Percentiles rank a stretch among this genome's conserved stretches.
Evolutionary conservation across 2,888 invertebrate genomes (phyloP).

Genomic region (Rhabditoides inermis): DNA sequence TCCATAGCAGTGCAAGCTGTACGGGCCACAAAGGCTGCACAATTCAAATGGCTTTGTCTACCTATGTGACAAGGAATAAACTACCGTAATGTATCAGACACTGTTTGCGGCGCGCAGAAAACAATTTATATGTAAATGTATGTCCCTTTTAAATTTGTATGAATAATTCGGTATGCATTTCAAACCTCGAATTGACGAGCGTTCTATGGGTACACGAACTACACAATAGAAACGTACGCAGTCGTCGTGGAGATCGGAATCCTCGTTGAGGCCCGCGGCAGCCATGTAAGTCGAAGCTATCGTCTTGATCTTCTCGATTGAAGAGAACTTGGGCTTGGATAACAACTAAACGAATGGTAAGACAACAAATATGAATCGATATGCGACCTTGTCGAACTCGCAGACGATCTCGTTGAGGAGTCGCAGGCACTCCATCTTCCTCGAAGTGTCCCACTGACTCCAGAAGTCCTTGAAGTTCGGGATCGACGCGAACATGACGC

Average conservation of each 20-base stretch:
- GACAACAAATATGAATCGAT: constrained; percentile 7
- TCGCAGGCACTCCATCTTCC: constrained; percentile 84
- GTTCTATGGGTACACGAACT: no score
- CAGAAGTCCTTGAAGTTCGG: constrained; percentile 69
- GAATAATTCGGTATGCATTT: no score
- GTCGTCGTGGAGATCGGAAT: constrained; percentile 36
- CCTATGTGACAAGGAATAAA: no score
- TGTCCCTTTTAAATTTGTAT: no score
- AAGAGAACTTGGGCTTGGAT: constrained; percentile 83
- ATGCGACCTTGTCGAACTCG: constrained; percentile 82
- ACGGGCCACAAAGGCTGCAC: no score
- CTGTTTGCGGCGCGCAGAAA: no score
- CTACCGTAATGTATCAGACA: no score
- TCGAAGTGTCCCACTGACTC: constrained; percentile 69
- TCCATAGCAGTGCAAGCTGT: no score
- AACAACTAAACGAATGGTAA: constrained; percentile 63
- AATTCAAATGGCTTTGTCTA: no score
- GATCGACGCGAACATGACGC: constrained; percentile 96
- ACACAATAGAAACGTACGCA: no score
- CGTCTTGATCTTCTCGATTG: constrained; percentile 95
- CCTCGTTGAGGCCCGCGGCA: constrained; percentile 70
- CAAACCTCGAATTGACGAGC: no score
- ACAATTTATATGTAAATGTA: no score
- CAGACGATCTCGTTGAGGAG: constrained; percentile 93
- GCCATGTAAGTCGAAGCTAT: constrained; percentile 98